Percentiles rank a stretch among this genome's conserved stretches.
phyloP scores from a whole-genome alignment of 2,888 invertebrate genomes.

The Cheilosia grossa region DNA sequence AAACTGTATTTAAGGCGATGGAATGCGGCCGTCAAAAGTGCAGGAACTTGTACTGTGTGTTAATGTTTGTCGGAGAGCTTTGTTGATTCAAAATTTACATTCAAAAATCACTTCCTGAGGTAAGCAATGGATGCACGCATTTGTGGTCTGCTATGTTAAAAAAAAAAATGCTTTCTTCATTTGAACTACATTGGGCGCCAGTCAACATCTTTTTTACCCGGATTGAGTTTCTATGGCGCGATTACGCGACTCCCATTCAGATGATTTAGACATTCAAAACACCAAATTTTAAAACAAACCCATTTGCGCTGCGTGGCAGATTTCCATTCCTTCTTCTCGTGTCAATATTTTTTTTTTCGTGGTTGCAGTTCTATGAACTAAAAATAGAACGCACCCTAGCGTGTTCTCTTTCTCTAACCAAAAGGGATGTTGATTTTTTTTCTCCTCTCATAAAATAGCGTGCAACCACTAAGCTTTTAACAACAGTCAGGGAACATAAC shows the following conservation, averaged over 20 bases:
- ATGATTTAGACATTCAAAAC: too few relatives aligned
- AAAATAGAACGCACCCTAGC: slow-evolving; percentile 67
- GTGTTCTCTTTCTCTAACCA: slow-evolving; percentile 52
- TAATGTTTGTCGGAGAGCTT: neutral
- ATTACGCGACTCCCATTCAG: too few relatives aligned
- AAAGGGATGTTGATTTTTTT: slow-evolving; percentile 50
- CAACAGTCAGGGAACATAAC: slow-evolving; percentile 47
- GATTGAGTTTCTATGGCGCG: too few relatives aligned
- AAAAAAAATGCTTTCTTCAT: too few relatives aligned
- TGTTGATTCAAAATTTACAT: too few relatives aligned
- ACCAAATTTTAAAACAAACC: slow-evolving; percentile 5
- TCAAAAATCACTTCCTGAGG: too few relatives aligned
- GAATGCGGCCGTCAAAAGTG: neutral
- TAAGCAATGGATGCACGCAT: neutral
- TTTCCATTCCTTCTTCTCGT: slow-evolving; percentile 3
- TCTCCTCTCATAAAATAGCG: slow-evolving; percentile 55
- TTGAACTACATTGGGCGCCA: too few relatives aligned
- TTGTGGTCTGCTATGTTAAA: neutral
- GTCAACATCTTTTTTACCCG: too few relatives aligned
- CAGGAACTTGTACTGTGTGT: neutral
- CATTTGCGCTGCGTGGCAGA: slow-evolving; percentile 57
- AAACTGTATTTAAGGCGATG: neutral
- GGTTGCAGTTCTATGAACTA: slow-evolving; percentile 55
- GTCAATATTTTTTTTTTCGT: neutral
- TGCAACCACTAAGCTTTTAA: slow-evolving; percentile 73